Percentiles rank a stretch among this genome's conserved stretches.
phyloP scores from a whole-genome alignment of 2,888 invertebrate genomes.

The Idaea dimidiata region DNA sequence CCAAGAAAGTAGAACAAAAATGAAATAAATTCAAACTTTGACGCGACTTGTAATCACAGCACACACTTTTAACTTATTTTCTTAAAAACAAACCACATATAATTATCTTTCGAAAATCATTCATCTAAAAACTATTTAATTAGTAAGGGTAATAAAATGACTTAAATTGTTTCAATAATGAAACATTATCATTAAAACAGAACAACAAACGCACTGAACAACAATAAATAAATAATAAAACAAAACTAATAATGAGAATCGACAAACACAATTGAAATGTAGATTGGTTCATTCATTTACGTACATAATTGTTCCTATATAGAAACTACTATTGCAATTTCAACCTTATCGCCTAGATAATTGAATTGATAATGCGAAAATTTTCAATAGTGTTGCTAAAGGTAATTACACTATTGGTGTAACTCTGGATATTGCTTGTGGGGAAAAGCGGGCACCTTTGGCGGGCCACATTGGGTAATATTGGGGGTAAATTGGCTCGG shows the following conservation, averaged over 20 bases:
- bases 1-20: no score
- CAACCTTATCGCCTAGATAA: neutral
- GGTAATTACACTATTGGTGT: neutral
- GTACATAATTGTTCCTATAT: neutral
- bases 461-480: conserved; percentile 24
- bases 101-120: no score
- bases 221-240: conserved; percentile 1
- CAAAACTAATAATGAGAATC: conserved; percentile 1
- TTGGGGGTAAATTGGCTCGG: conserved; percentile 25
- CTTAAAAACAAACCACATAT: neutral
- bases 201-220: neutral
- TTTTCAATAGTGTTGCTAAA: neutral
- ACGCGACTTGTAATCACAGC: no score
- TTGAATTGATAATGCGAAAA: neutral
- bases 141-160: neutral
- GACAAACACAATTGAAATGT: conserved; percentile 1
- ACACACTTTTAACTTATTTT: no score
- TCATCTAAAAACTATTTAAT: neutral
- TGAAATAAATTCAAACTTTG: no score
- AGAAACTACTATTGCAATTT: neutral
- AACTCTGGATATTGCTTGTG: neutral
- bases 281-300: conserved; percentile 1
- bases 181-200: neutral
- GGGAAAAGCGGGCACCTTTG: conserved; percentile 23
- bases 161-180: neutral